A percentile compares a stretch with the other conserved stretches of the same genome.
Conservation (phyloP, 2,797 vertebrate species). For the Hippoglossus hippoglossus region DNA sequence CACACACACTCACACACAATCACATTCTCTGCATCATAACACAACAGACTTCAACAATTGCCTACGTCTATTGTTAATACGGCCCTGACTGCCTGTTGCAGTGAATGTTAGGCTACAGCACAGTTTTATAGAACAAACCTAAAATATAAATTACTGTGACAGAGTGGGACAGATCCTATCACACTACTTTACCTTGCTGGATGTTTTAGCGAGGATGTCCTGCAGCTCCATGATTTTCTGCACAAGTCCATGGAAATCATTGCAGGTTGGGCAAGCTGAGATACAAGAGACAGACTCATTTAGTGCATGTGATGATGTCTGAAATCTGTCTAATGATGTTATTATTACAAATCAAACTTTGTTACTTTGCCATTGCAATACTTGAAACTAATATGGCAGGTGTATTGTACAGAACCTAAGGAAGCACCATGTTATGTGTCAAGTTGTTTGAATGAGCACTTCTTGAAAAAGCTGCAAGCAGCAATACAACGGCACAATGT, state of each 20-base stretch:
- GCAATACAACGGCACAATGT: neutral
- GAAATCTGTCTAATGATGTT: too few relatives aligned
- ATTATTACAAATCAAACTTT: too few relatives aligned
- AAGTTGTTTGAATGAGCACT: too few relatives aligned
- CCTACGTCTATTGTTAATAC: conserved; percentile 1
- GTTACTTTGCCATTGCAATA: too few relatives aligned
- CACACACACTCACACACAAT: neutral
- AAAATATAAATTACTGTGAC: neutral
- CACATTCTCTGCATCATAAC: conserved; percentile 22
- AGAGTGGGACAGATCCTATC: neutral
- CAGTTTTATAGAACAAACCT: conserved; percentile 2
- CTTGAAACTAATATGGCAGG: too few relatives aligned
- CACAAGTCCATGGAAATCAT: conserved; percentile 98
- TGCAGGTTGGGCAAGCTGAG: conserved; percentile 97
- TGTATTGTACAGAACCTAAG: too few relatives aligned
- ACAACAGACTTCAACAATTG: conserved; percentile 34
- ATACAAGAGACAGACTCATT: conserved; percentile 24
- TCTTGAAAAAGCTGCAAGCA: too few relatives aligned
- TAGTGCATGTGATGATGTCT: too few relatives aligned
- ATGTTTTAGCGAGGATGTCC: conserved; percentile 97
- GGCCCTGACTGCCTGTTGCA: conserved; percentile 38
- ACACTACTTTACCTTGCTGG: conserved; percentile 91
- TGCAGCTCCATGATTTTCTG: conserved; percentile 99
- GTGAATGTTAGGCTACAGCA: conserved; percentile 6
- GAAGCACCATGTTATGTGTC: too few relatives aligned